Percentiles rank a stretch among this genome's conserved stretches.
phyloP scores from a whole-genome alignment of 2,888 invertebrate species.

The Drosophila mimica region DNA sequence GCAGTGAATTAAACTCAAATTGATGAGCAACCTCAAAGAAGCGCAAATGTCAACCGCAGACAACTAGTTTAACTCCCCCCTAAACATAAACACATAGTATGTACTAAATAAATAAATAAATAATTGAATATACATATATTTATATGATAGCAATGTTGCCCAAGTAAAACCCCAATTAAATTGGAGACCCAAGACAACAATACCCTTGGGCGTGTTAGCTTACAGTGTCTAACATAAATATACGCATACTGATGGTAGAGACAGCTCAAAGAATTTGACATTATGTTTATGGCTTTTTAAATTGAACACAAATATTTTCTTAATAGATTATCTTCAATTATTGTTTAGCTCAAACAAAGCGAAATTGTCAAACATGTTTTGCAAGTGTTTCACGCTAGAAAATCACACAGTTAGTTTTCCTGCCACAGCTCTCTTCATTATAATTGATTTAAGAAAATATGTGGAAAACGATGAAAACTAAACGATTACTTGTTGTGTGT shows the following conservation, averaged over 20 bases:
- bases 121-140: neutral
- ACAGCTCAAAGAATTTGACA: neutral
- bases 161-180: neutral
- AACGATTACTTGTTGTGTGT: neutral
- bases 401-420: neutral
- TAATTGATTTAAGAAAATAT: constrained; percentile 2
- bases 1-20: constrained; percentile 58
- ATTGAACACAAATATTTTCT: constrained; percentile 1
- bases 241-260: neutral
- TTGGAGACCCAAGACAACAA: neutral
- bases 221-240: neutral
- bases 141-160: neutral
- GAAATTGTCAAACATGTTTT: neutral
- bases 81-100: neutral
- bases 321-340: neutral
- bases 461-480: neutral
- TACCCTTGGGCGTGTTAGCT: neutral
- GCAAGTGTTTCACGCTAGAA: neutral
- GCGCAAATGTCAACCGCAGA: constrained; percentile 33
- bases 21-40: constrained; percentile 52
- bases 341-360: neutral
- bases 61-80: neutral
- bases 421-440: neutral
- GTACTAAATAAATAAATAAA: neutral
- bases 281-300: neutral